Percentiles rank a stretch among this genome's conserved stretches.
Evolutionary conservation across 2,888 invertebrate species (phyloP).

Genomic region (Theristus sp.): DNA sequence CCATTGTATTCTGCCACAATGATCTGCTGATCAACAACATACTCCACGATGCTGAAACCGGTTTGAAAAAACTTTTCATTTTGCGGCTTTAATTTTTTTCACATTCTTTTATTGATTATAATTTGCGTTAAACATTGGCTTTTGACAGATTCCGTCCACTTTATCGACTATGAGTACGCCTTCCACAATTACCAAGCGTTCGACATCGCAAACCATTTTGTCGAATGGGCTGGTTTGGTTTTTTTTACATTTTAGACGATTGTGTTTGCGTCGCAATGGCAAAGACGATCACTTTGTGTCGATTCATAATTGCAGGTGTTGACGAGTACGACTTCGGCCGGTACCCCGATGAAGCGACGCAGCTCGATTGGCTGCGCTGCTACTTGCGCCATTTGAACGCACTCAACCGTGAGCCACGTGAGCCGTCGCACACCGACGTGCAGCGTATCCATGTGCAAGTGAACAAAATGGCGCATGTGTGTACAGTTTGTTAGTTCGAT

Average conservation of each 20-base stretch:
- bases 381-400: background rate
- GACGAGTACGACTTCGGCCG: background rate
- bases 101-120: background rate
- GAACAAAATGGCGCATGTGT: background rate
- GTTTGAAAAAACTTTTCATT: no score
- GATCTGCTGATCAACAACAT: constrained; percentile 86
- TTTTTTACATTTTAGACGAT: no score
- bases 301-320: background rate
- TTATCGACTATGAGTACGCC: constrained; percentile 95
- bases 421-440: background rate
- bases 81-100: background rate
- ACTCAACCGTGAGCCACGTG: background rate
- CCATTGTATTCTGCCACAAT: constrained; percentile 81
- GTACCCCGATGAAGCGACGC: background rate
- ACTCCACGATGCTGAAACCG: constrained; percentile 49
- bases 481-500: background rate
- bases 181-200: constrained; percentile 78
- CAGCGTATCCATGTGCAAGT: background rate
- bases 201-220: constrained; percentile 94
- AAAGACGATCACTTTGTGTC: no score
- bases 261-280: no score
- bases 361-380: background rate
- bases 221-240: constrained; percentile 70
- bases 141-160: constrained; percentile 46
- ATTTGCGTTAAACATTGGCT: background rate